Evolutionary conservation across 2,113 vertebrate species (phyloP).

Genomic region (Larimichthys crocea): DNA sequence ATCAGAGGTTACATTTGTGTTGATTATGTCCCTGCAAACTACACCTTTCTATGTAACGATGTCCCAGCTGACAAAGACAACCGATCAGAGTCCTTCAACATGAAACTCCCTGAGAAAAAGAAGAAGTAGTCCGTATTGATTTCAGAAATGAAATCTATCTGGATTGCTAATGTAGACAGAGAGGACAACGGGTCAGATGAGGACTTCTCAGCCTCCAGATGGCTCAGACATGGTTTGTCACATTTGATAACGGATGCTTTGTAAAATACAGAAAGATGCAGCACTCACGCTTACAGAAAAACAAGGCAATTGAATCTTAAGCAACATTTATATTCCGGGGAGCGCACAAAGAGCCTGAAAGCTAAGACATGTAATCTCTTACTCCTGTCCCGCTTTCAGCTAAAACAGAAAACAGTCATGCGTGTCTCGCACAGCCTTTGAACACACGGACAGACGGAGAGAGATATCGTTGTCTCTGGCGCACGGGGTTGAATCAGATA

Average conservation of each 20-base stretch:
- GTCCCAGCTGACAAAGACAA: neutral
- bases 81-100: neutral
- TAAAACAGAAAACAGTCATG: conserved; percentile 12
- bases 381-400: conserved; percentile 10
- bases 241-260: conserved; percentile 9
- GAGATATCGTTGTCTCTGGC: conserved; percentile 60
- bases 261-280: neutral
- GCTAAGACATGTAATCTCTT: neutral
- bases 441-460: conserved; percentile 41
- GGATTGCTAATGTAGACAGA: conserved; percentile 1
- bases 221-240: conserved; percentile 7
- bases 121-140: conserved; percentile 16
- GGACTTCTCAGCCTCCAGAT: conserved; percentile 14
- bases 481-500: conserved; percentile 65
- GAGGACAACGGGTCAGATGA: conserved; percentile 33
- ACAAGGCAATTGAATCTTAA: neutral
- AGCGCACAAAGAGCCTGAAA: neutral
- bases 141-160: conserved; percentile 13
- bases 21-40: neutral
- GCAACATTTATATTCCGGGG: neutral
- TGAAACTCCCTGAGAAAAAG: conserved; percentile 3
- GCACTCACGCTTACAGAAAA: neutral
- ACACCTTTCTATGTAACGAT: neutral
- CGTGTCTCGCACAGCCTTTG: conserved; percentile 23
- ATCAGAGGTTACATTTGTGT: neutral